phyloP scores from a whole-genome alignment of 1,140 invertebrate species.

The Brachionus sp. region DNA sequence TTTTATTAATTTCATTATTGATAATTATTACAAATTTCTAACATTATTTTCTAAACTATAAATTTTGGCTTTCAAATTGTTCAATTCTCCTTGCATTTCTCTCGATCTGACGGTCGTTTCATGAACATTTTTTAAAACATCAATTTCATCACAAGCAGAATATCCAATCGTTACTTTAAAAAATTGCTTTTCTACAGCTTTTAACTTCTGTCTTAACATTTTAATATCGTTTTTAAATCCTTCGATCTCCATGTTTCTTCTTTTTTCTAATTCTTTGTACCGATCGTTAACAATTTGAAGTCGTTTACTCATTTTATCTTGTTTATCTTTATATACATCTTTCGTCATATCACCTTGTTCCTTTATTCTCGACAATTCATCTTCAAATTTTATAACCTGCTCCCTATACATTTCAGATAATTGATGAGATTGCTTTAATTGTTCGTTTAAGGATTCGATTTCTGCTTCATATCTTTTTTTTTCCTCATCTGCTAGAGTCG shows the following conservation, averaged over 20 bases:
- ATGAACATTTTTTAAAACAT: constrained; percentile 56
- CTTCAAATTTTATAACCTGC: constrained; percentile 59
- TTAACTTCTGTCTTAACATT: constrained; percentile 55
- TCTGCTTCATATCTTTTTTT: constrained; percentile 35
- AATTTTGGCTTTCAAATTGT: constrained; percentile 58
- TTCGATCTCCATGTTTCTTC: constrained; percentile 59
- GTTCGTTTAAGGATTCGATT: constrained; percentile 53
- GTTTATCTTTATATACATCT: constrained; percentile 57
- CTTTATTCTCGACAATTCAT: constrained; percentile 55
- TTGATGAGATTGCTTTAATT: constrained; percentile 56
- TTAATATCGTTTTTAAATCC: constrained; percentile 61
- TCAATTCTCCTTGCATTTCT: constrained; percentile 57
- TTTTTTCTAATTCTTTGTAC: constrained; percentile 58
- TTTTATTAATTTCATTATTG: no score
- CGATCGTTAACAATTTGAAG: constrained; percentile 57
- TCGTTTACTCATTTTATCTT: constrained; percentile 56
- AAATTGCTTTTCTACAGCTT: constrained; percentile 58
- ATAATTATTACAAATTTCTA: constrained; percentile 52
- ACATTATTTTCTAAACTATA: constrained; percentile 59
- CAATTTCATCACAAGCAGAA: constrained; percentile 55
- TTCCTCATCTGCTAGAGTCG: constrained; percentile 14
- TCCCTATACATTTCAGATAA: constrained; percentile 59
- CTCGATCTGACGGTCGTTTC: constrained; percentile 56
- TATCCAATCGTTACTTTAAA: constrained; percentile 57
- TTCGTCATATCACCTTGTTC: constrained; percentile 58